A percentile compares a stretch with the other conserved stretches of the same genome.
phyloP scores from a whole-genome alignment of 2,113 vertebrate genomes.

The Macrotus californicus region DNA sequence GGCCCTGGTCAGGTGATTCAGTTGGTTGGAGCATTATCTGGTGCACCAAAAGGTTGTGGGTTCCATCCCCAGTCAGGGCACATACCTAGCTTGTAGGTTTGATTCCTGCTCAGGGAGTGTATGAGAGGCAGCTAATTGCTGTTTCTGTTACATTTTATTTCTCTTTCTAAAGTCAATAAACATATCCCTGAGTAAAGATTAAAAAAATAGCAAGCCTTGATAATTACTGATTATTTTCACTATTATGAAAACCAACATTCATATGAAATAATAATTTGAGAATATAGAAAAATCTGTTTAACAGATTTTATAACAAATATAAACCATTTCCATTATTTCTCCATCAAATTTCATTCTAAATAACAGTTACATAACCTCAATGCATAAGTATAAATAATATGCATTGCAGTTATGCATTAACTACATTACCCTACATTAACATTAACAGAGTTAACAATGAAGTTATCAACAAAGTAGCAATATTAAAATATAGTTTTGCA shows the following conservation, averaged over 20 bases:
- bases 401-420: neutral
- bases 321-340: neutral
- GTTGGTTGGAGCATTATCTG: too few relatives aligned
- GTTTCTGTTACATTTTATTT: too few relatives aligned
- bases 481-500: slow-evolving; percentile 15
- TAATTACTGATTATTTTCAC: neutral
- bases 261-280: neutral
- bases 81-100: too few relatives aligned
- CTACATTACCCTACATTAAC: neutral
- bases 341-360: neutral
- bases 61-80: too few relatives aligned
- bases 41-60: too few relatives aligned
- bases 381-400: neutral
- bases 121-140: too few relatives aligned
- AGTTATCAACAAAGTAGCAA: neutral
- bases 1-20: too few relatives aligned
- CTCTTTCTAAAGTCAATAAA: too few relatives aligned
- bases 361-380: neutral
- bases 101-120: too few relatives aligned
- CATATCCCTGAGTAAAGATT: too few relatives aligned
- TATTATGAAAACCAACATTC: neutral
- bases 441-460: neutral
- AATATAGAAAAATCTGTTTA: neutral
- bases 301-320: neutral
- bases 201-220: neutral